Conservation (phyloP, 2,797 vertebrate genomes). For the Clarias platycephalus region DNA sequence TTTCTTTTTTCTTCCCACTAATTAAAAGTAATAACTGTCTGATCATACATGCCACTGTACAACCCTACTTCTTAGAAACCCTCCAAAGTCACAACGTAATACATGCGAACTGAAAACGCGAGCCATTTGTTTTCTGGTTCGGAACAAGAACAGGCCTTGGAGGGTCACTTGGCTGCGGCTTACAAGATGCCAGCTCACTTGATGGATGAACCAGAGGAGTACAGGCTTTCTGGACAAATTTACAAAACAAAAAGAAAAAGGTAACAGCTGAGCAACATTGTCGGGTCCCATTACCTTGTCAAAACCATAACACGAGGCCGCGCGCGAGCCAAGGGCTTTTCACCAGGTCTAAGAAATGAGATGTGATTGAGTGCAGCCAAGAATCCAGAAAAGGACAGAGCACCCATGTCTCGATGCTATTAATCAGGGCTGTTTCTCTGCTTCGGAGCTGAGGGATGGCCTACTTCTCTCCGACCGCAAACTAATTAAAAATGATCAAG, state of each 20-base stretch:
- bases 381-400: background rate
- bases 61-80: background rate
- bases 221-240: background rate
- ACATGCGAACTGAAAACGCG: background rate
- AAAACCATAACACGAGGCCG: background rate
- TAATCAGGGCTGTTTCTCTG: background rate
- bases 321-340: background rate
- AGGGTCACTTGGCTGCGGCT: conserved; percentile 20
- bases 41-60: background rate
- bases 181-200: background rate
- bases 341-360: background rate
- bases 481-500: conserved; percentile 2
- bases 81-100: background rate
- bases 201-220: conserved; percentile 6
- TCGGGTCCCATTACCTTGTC: background rate
- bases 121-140: conserved; percentile 14
- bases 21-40: background rate
- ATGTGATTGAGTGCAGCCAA: background rate
- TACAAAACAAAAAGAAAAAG: background rate
- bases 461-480: background rate
- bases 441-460: background rate
- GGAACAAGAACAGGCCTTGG: conserved; percentile 15
- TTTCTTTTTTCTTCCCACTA: background rate
- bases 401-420: background rate
- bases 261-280: background rate